Base-by-base conservation (phyloP, 2,888 invertebrate species). In the Choreutis nemorana region DNA sequence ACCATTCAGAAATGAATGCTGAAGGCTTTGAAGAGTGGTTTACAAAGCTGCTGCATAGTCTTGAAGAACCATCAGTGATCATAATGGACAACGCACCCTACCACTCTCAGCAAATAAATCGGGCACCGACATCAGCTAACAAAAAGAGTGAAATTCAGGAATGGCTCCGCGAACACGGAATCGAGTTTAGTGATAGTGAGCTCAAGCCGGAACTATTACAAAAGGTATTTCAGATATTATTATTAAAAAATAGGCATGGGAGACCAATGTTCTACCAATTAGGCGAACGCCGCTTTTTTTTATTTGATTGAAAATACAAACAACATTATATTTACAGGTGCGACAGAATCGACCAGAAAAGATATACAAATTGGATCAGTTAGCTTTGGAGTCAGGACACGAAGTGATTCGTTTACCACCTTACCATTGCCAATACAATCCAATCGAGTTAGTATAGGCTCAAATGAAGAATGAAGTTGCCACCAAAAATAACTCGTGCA, bases 351-450 rank as follows among this genome's bases (percentile, higher is more conserved):
- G 10, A 5, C 23, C 23, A 6, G 10, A 9, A 6, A 23, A 23
- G 23, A 23, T 14, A 5, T 29, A 29, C 9, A 4, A 10, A 3
- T 11, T 29, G 8, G 29, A 29, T 13, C 29, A 29, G 22, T 6
- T 29, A 14, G 29, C 29, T 8, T 22, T n/a, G 8, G 23, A 29
- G 10, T 13, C n/a, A 3, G 29, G 29, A 4, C 29, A 29, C 9
- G 29, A 29, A 22, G 29, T 29, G 6, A 23, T 29, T 6, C 29
- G 29, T 12, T 22, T 36, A 10, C 28, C 34, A 15, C 33, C 31
- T 2, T 32, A 34, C 23, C 33, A 36, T 14, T 33, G 31, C 23
- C 32, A 32, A 30, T 36, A 36, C 20, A 33, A 34, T 28, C 28
- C 30, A 2, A 29, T 29, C 6, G 29, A 29, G 13, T 26, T 36